Evolutionary conservation across 2,797 vertebrate genomes (phyloP), one percentile per base, ranked within the genome.

Genomic region (Onychomys arenicola): DNA sequence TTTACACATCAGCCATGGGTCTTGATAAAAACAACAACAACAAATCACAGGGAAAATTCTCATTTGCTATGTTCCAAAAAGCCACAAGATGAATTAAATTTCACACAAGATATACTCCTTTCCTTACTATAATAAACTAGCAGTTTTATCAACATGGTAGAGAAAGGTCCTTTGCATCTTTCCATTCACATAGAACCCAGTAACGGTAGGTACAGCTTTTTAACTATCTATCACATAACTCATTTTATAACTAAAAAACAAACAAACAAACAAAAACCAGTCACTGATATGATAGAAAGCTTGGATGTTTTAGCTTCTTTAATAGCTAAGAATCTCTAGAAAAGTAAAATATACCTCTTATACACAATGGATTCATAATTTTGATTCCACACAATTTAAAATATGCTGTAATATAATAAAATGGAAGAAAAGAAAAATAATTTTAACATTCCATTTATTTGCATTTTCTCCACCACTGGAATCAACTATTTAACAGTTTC

Each of bases 41-140:
- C 6, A 40, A 6, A 57, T 27, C 19, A 49, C 7, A 11, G 78
- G 3, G 25, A 16, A 82, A 59, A 52, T 49, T 34, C 3, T 59
- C 69, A 75, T 82, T 95, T 86, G 81, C 40, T 78, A 67, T 59
- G 76, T 80, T 87, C 27, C 40, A 97, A 65, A 91, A 91, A 71
- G 61, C 21, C 43, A 94, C 10, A 77, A 78, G 52, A 89, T 71
- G 80, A 91, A 90, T 34, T 91, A 94, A 85, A 90, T 88, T 89
- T 94, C 9, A 82, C 32, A 10, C 73, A 40, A 94, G 88, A 65
- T 89, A 59, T 12, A 78, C 77, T 81, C 91, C 59, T 85, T 85
- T 69, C 61, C 67, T 95, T n/a, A 77, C 43, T 85, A 57, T 76
- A 94, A 81, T 90, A 94, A 93, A 95, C n/a, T n/a, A n/a, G n/a